Percentiles rank a stretch among this genome's conserved stretches.
Conservation (phyloP, 2,113 vertebrate species). For the Gorsachius goisagi region DNA sequence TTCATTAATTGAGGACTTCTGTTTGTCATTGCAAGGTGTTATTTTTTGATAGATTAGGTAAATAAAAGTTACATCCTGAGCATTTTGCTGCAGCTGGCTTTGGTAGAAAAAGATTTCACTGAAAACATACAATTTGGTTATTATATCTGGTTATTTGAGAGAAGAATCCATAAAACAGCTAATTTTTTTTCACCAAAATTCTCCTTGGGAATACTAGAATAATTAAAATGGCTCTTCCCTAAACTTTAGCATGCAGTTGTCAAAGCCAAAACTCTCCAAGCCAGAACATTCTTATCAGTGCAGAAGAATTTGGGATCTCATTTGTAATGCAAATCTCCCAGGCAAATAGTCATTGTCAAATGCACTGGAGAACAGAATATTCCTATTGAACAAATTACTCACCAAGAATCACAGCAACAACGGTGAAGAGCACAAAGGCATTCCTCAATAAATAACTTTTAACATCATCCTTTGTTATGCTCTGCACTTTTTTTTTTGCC, state of each 20-base stretch:
- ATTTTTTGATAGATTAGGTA: not conserved
- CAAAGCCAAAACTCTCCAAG: not conserved
- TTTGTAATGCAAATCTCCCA: slow-evolving; percentile 38
- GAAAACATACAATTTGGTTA: not conserved
- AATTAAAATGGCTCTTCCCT: not conserved
- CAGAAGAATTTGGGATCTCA: slow-evolving; percentile 22
- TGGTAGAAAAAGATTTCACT: not conserved
- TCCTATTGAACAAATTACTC: slow-evolving; percentile 69
- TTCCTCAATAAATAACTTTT: slow-evolving; percentile 87
- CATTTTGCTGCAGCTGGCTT: not conserved
- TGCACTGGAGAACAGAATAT: slow-evolving; percentile 42
- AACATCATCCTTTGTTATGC: slow-evolving; percentile 84
- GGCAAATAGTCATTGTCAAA: slow-evolving; percentile 51
- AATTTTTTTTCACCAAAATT: not conserved
- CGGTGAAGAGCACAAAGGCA: slow-evolving; percentile 91
- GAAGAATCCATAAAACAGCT: not conserved
- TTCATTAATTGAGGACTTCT: not conserved
- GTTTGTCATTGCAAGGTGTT: not conserved
- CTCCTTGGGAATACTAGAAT: not conserved
- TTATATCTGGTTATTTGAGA: not conserved
- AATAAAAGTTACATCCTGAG: not conserved
- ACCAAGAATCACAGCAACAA: slow-evolving; percentile 92
- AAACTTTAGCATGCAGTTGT: not conserved
- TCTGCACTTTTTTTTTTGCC: slow-evolving; percentile 88
- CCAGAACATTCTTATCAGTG: slow-evolving; percentile 27